Percentiles rank a stretch among this genome's conserved stretches.
Evolutionary conservation across 2,113 vertebrate genomes (phyloP).

Genomic region (Sarotherodon lohbergeri): DNA sequence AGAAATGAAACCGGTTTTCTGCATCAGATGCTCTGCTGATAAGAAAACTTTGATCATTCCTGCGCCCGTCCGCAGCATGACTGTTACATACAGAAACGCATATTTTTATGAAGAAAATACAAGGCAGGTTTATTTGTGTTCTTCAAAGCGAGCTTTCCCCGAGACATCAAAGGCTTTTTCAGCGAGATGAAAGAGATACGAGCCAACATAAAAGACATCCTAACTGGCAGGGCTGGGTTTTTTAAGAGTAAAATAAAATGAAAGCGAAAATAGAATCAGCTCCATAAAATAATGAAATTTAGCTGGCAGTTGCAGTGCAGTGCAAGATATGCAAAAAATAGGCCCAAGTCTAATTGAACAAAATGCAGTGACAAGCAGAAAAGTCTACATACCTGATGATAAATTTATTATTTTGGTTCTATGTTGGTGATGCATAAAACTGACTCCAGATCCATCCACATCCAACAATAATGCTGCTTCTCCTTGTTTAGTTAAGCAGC

Average conservation of each 20-base stretch:
- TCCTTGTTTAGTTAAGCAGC: neutral
- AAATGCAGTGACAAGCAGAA: neutral
- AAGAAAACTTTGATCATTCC: neutral
- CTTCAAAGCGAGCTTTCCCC: neutral
- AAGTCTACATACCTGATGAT: neutral
- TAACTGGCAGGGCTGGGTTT: neutral
- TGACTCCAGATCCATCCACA: neutral
- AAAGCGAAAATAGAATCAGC: neutral
- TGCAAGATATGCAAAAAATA: neutral
- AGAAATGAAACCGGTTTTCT: neutral
- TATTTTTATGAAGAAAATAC: neutral
- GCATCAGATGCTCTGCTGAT: neutral
- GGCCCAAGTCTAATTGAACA: neutral
- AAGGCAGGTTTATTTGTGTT: neutral
- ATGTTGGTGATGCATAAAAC: neutral
- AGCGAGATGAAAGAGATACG: neutral
- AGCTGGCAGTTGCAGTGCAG: neutral
- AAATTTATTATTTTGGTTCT: neutral
- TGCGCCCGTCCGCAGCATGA: neutral
- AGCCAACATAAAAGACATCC: neutral
- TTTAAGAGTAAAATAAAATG: neutral
- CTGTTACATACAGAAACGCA: neutral
- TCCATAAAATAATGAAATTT: neutral
- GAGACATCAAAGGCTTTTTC: neutral
- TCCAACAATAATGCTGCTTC: neutral